phyloP scores from a whole-genome alignment of 2,113 vertebrate genomes.

The Micromys minutus region DNA sequence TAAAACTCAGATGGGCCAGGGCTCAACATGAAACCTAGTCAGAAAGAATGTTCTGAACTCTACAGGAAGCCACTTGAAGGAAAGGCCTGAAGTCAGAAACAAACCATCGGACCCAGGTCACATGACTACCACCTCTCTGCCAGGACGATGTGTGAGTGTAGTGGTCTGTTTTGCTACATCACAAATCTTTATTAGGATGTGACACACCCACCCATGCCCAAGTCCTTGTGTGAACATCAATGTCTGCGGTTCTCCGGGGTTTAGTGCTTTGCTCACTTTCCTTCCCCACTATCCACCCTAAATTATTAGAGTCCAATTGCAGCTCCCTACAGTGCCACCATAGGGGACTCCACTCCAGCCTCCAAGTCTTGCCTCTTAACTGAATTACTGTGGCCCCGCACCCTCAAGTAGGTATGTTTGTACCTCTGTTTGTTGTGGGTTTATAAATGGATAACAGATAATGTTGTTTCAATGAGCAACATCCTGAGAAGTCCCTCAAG shows the following conservation, averaged over 20 bases:
- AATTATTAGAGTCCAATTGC: rapidly evolving
- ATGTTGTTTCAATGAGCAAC: background rate
- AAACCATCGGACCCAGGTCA: background rate
- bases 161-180: background rate
- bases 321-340: rapidly evolving
- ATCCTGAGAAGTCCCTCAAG: background rate
- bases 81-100: background rate
- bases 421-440: background rate
- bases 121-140: background rate
- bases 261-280: background rate
- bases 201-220: background rate
- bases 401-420: background rate
- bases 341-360: background rate
- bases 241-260: background rate
- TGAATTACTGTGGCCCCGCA: background rate
- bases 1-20: background rate
- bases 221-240: background rate
- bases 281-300: rapidly evolving
- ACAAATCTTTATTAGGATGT: background rate
- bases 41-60: background rate
- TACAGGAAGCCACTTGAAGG: background rate
- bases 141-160: background rate
- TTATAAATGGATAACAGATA: background rate
- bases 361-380: background rate
- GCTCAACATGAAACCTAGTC: background rate